Evolutionary conservation across 2,888 invertebrate genomes (phyloP), one percentile per base, ranked within the genome.

Genomic region (Dioctria rufipes): DNA sequence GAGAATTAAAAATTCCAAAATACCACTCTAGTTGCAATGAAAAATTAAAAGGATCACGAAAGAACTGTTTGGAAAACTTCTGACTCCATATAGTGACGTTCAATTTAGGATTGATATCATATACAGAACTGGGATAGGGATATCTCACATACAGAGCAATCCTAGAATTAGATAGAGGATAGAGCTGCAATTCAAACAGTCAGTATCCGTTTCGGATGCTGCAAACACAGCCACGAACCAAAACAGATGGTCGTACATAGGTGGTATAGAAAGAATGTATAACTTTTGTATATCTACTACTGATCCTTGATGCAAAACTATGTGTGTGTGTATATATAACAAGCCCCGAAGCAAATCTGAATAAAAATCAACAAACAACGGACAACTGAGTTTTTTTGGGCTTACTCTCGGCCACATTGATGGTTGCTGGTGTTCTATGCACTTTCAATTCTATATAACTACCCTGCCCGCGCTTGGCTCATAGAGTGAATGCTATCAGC

Each of bases 331-430:
- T 67, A 79, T 40, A 51, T 13, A 80, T 71, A 81, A 79, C 81
- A 80, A 80, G 75, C 60, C 75, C 46, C 60, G 69, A 58, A 78
- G 78, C 69, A 82, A 82, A 80, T 82, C 80, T 82, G 81, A 77
- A 82, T 82, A 82, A 82, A 82, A 82, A 80, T 82, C 80, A 80
- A 78, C 80, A 80, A 82, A 82, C 81, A 82, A 82, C 77, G 58
- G 78, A 80, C 78, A 43, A 43, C 9, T n/a, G 65, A 25, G 54
- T n/a, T 80, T 81, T 73, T 81, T 77, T 75, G 67, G 71, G 69
- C 61, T 82, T 73, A 67, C 58, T 40, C 61, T 49, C 43, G 69
- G 71, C 81, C 80, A 80, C 67, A 73, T 80, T 80, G 78, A 82
- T 80, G 78, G 78, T 73, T 78, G 49, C 73, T 67, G 40, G 71